Conservation (phyloP, 2,888 invertebrate genomes). For the Diaperis boleti region DNA sequence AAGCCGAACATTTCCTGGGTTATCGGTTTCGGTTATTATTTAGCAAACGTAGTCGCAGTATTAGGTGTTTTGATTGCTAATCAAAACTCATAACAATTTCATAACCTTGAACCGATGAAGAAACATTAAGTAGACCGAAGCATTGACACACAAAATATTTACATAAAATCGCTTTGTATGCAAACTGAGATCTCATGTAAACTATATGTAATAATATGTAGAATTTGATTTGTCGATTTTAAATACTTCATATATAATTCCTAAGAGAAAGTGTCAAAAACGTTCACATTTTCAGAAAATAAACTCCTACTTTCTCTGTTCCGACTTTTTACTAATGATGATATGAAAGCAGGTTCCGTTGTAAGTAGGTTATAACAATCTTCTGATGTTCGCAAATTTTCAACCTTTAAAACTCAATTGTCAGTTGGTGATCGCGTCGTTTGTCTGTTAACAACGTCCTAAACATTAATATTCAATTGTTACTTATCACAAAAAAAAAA, state of each 20-base stretch:
- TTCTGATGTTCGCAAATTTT: not conserved
- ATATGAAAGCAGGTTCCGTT: conserved; percentile 30
- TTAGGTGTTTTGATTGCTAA: conserved; percentile 3
- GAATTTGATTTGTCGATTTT: not conserved
- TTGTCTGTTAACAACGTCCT: no score
- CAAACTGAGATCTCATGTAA: not conserved
- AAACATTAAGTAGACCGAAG: conserved; percentile 16
- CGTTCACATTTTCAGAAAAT: not conserved
- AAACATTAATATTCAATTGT: no score
- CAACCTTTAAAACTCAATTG: not conserved
- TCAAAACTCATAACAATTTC: conserved; percentile 24
- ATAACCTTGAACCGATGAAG: conserved; percentile 33
- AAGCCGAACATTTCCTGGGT: conserved; percentile 27
- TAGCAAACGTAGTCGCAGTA: no score
- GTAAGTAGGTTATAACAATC: conserved; percentile 12
- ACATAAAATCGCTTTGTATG: conserved; percentile 27
- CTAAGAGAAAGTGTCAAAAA: conserved; percentile 6
- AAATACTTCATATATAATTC: no score
- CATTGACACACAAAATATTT: conserved; percentile 30
- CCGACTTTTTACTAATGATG: not conserved
- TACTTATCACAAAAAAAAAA: no score
- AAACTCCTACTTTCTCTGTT: conserved; percentile 13
- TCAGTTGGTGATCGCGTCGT: not conserved
- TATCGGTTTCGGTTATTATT: no score
- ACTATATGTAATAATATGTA: conserved; percentile 1